These are phyloP conservation scores for Pampus argenteus DNA, from an alignment of 2,797 vertebrate species.

Conservation along the genomic window DNA sequence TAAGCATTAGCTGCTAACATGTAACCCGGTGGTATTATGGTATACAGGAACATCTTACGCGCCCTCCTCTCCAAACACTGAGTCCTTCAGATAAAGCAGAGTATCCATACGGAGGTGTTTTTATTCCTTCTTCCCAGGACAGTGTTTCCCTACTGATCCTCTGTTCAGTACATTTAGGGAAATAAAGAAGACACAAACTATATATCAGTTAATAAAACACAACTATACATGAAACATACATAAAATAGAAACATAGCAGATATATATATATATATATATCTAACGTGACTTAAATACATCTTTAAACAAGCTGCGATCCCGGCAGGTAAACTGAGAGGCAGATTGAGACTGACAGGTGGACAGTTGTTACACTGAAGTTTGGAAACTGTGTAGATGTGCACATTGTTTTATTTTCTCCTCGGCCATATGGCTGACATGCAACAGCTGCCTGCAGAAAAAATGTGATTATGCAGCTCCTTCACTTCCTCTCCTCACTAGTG, in stretches of 20 bases:
- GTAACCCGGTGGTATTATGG: too few species aligned
- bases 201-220: neutral
- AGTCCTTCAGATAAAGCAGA: too few species aligned
- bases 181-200: too few species aligned
- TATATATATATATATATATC: too few species aligned
- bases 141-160: too few species aligned
- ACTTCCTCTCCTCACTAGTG: constrained; percentile 1
- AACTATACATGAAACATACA: neutral
- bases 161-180: too few species aligned
- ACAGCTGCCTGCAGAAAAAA: constrained; percentile 19
- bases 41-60: too few species aligned
- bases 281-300: neutral
- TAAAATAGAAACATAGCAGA: neutral
- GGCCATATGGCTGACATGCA: too few species aligned
- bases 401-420: neutral
- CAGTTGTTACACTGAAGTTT: constrained; percentile 3
- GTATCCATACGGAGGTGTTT: too few species aligned
- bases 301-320: constrained; percentile 11
- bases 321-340: neutral
- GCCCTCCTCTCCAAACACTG: too few species aligned
- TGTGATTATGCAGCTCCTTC: constrained; percentile 6
- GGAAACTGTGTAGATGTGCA: neutral
- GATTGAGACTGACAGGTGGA: neutral
- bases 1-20: too few species aligned
- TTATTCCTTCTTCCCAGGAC: too few species aligned